Evolutionary conservation across 2,113 vertebrate genomes (phyloP), one percentile per base, ranked within the genome.

Genomic region (Cyanoliseus patagonus): DNA sequence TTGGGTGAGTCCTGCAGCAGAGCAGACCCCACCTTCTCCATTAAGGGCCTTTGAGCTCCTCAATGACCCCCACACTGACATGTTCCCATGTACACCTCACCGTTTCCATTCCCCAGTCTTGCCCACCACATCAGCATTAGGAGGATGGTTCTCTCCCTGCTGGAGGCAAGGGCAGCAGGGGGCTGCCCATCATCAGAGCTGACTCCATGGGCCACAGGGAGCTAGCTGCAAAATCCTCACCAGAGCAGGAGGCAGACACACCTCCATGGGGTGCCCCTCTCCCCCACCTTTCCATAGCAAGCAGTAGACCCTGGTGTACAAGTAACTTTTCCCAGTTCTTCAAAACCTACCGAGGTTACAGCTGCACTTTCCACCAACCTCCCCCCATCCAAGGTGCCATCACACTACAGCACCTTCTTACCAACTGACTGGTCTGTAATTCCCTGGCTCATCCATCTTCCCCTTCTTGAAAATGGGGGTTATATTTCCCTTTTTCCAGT

Each of bases 151-250:
- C 10, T 44, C 35, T 64, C 33, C 39, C 55, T 31, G 49, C 11
- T 27, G 28, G 27, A 11, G 23, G 9, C 31, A 22, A 9, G 15
- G 19, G 27, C 10, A 11, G 9, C 1, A 0, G 3, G 14, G 8
- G 7, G 31, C 41, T 76, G 44, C 24, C 51, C 59, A 73, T 19
- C n/a, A 2, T 23, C 69, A 46, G 17, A 64, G 24, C 20, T 44
- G 49, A 52, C 20, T 39, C 55, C 13, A 20, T 11, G 20, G n/a
- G 25, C 28, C 75, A 70, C 55, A 35, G 17, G 6, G 17, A 70
- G 12, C 8, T 69, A 46, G 28, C 14, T 64, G 49, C 63, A 81
- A 76, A 86, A 64, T 31, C 20, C 33, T 64, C 20, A 20, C 33
- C 27, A 41, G 42, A 70, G 25, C 42, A 51, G 46, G 17, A 61